Conservation (phyloP, 2,888 invertebrate species). For the Aproaerema taeniolella region DNA sequence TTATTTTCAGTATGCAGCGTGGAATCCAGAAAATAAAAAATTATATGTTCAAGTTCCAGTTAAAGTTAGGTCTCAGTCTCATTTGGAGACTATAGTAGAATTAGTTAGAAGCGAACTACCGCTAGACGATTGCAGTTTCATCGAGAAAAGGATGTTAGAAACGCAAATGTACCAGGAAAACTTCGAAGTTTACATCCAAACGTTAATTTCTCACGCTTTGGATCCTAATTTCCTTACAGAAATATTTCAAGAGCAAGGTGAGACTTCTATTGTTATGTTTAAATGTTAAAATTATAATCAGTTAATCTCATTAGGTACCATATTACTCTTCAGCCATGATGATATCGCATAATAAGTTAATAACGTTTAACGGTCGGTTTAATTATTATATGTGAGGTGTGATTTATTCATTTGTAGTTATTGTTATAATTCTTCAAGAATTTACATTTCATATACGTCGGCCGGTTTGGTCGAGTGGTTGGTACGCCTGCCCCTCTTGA, state of each 20-base stretch:
- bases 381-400: too few species aligned
- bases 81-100: conserved; percentile 88
- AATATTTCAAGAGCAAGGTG: conserved; percentile 93
- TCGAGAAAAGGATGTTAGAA: conserved; percentile 86
- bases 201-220: conserved; percentile 91
- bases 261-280: conserved; percentile 2
- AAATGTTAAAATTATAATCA: neutral
- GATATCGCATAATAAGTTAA: too few species aligned
- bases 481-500: too few species aligned
- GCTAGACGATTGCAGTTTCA: conserved; percentile 82
- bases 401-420: too few species aligned
- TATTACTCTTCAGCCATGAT: too few species aligned
- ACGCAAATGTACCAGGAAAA: conserved; percentile 88
- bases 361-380: too few species aligned
- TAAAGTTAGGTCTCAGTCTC: conserved; percentile 84
- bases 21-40: conserved; percentile 89
- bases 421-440: too few species aligned
- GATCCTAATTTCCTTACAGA: conserved; percentile 93
- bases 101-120: conserved; percentile 85
- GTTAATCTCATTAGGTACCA: too few species aligned
- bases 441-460: too few species aligned
- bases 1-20: conserved; percentile 85
- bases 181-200: conserved; percentile 95
- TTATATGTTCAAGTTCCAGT: conserved; percentile 88
- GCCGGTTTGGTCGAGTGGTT: too few species aligned